Base-by-base conservation (phyloP, 1,140 invertebrate genomes). In the Aphaenogaster rudis region DNA sequence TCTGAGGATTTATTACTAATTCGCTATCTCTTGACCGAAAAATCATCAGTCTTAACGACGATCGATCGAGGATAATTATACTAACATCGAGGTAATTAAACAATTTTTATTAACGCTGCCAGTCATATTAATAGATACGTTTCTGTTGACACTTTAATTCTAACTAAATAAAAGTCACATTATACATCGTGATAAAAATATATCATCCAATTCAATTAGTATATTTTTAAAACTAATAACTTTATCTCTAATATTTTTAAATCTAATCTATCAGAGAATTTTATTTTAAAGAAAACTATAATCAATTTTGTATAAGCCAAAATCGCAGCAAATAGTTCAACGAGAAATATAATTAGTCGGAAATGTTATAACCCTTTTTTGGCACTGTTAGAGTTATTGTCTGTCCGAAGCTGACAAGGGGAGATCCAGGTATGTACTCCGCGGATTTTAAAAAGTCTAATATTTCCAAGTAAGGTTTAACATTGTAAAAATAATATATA, bases 21-120 rank as follows among this genome's bases (percentile, higher is more conserved):
- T 59, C 3, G 7, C 15, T 15, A 59, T 74, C n/a, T 82, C 5
- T 61, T 45, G 13, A 45, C 17, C 11, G 1, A 59, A 42, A 17
- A 54, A 7, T 13, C 6, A 39, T 59, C n/a, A 59, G 9, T 67
- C n/a, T 42, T 42, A 45, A 52, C 9, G n/a, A 52, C 4, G n/a
- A 36, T 48, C n/a, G 15, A 63, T 61, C 59, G 6, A 50, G 8
- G 7, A 54, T 80, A 80, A 81, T 81, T 52, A 42, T n/a, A n/a
- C n/a, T n/a, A 52, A 61, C 7, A 17, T 57, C 4, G 2, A 52
- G 15, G 1, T 54, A 69, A 71, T 57, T 81, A 71, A 28, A 42
- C 15, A 50, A 42, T 28, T 42, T 42, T 42, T 69, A 52, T 39
- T 42, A 33, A n/a, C 3, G 17, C 7, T 33, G 28, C 6, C 3